Base-by-base conservation (phyloP, 2,888 invertebrate species). In the Aphidoletes aphidimyza region DNA sequence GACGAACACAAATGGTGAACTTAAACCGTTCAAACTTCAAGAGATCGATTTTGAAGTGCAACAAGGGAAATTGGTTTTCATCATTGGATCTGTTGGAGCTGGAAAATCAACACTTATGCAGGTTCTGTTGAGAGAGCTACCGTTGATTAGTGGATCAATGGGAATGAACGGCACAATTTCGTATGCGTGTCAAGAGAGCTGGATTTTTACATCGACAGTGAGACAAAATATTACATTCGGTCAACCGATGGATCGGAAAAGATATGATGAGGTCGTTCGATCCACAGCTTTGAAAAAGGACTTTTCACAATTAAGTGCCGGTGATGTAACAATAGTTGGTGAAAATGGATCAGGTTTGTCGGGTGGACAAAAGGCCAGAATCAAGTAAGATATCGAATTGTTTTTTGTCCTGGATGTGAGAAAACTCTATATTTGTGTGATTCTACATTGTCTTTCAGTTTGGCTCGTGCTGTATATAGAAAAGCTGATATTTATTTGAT, bases 211-310 rank as follows among this genome's bases (percentile, higher is more conserved):
- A 0, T 92, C 93, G 26, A 94, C 95, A 0, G 92, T 97, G 0
- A 91, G 95, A 84, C 95, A 96, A 88, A 97, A 97, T 89, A 96
- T 97, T 87, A 89, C 95, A 22, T 97, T 97, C 89, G 97, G 97
- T 0, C 90, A 86, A 83, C 85, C 85, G 19, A 85, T 86, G 84
- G 87, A 90, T 78, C 87, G 88, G 85, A 85, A 87, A 1, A 87
- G 88, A 14, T 91, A 91, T 87, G 87, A 88, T 49, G 85, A 87
- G 47, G 89, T 91, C 0, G 87, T 92, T 0, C 89, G 87, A 85
- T 90, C 87, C 0, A 91, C 91, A 86, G 90, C 90, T 0, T 87
- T 91, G 3, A 34, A 86, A 9, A 88, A 88, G 88, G 93, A 93
- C 87, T 89, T 93, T 84, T 89, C 90, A 42, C 90, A 91, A 85